These are phyloP conservation scores for Ectropis grisescens DNA, from an alignment of 1,140 invertebrate genomes.

Conservation along the genomic window DNA sequence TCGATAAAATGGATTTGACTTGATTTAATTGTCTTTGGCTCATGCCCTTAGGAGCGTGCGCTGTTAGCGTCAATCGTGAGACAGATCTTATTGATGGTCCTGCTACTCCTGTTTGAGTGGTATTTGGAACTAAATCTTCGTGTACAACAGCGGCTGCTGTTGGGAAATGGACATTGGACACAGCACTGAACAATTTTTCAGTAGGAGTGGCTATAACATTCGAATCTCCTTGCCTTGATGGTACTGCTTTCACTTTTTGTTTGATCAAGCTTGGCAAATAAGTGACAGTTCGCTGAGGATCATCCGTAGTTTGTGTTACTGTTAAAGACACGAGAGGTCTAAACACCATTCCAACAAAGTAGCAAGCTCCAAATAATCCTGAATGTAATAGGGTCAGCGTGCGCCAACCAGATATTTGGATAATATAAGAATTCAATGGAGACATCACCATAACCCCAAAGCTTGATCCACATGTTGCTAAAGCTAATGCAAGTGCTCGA, in stretches of 20 bases:
- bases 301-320: slow-evolving; percentile 36
- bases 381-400: slow-evolving; percentile 79
- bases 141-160: slow-evolving; percentile 47
- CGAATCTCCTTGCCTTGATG: slow-evolving; percentile 13
- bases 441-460: slow-evolving; percentile 80
- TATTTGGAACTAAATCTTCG: slow-evolving; percentile 6
- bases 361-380: slow-evolving; percentile 57
- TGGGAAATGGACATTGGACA: slow-evolving; percentile 49
- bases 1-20: slow-evolving; percentile 50
- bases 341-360: slow-evolving; percentile 45
- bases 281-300: slow-evolving; percentile 51
- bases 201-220: slow-evolving; percentile 32
- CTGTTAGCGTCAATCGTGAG: slow-evolving; percentile 38
- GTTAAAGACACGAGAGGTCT: slow-evolving; percentile 42
- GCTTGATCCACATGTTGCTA: slow-evolving; percentile 85
- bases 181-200: slow-evolving; percentile 47
- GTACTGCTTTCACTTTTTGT: slow-evolving; percentile 15
- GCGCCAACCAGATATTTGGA: slow-evolving; percentile 80
- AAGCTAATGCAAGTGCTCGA: slow-evolving; percentile 82
- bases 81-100: slow-evolving; percentile 25
- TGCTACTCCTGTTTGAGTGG: too few relatives aligned
- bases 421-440: slow-evolving; percentile 75
- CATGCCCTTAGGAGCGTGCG: slow-evolving; percentile 36
- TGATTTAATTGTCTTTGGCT: slow-evolving; percentile 47
- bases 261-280: slow-evolving; percentile 49